Evolutionary conservation across 1,140 invertebrate species (phyloP), one percentile per base, ranked within the genome.

Genomic region (Diplogasteroides magnus): DNA sequence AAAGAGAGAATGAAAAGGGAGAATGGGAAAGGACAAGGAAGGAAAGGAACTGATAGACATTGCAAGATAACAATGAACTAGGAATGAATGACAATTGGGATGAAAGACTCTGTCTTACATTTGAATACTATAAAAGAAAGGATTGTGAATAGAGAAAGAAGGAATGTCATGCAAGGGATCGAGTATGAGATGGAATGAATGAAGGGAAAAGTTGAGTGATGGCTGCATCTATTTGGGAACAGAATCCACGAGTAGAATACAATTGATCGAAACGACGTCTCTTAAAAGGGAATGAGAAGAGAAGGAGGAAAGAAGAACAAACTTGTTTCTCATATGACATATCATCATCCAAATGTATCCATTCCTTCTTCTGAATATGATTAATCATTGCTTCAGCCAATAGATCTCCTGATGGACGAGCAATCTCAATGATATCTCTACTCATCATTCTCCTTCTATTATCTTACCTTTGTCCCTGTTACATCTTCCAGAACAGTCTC

Each of bases 401-500:
- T 27, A 83, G 62, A 19, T 75, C 56, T 23, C 77, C 81, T 64
- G 65, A 73, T n/a, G 80, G 80, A 58, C 76, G 70, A 27, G 71
- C 71, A 56, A 82, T 82, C 79, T 78, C n/a, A n/a, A n/a, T n/a
- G n/a, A n/a, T n/a, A n/a, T n/a, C n/a, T n/a, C n/a, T n/a, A n/a
- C n/a, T n/a, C n/a, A 29, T 29, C 28, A 25, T 3, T 65, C 48
- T 55, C 19, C 15, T 15, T 32, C 28, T n/a, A 23, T 27, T 14
- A 25, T 29, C 66, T n/a, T 15, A 68, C 64, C 66, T 78, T 82
- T 23, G 75, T 82, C 56, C 79, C 80, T 2, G 80, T 82, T 19
- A 82, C 75, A 62, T 73, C 68, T 69, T 82, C 80, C 27, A 82
- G 64, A 2, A 82, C 80, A 27, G 80, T 82, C 66, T 82, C 80